Evolutionary conservation across 2,113 vertebrate genomes (phyloP).

Genomic region (Salvelinus fontinalis): DNA sequence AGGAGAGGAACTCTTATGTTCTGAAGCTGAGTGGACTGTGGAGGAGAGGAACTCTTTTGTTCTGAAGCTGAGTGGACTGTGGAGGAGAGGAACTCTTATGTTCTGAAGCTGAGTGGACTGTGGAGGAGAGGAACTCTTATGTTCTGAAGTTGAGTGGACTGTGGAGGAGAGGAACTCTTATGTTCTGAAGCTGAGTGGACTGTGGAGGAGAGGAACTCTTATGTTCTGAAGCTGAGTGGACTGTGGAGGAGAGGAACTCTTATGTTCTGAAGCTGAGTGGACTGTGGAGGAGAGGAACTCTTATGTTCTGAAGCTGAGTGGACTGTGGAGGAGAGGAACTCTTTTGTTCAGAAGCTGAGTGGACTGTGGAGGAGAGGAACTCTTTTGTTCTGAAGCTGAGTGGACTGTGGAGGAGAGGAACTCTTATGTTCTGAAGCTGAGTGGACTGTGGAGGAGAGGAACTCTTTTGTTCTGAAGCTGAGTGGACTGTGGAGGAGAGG

Average conservation of each 20-base stretch:
- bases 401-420: constrained; percentile 39
- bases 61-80: too few species aligned
- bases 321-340: constrained; percentile 30
- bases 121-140: too few species aligned
- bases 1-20: too few species aligned
- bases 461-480: too few species aligned
- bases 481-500: too few species aligned
- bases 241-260: constrained; percentile 29
- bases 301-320: constrained; percentile 27
- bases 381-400: constrained; percentile 3
- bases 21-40: too few species aligned
- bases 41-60: too few species aligned
- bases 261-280: constrained; percentile 46
- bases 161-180: constrained; percentile 25
- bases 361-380: constrained; percentile 43
- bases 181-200: constrained; percentile 22
- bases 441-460: too few species aligned
- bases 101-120: too few species aligned
- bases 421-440: too few species aligned
- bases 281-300: constrained; percentile 29
- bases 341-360: constrained; percentile 9
- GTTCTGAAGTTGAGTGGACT: too few species aligned
- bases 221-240: constrained; percentile 49
- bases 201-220: constrained; percentile 57
- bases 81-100: constrained; percentile 1